Evolutionary conservation across 2,888 invertebrate species (phyloP).

Genomic region (Cantharis rufa): DNA sequence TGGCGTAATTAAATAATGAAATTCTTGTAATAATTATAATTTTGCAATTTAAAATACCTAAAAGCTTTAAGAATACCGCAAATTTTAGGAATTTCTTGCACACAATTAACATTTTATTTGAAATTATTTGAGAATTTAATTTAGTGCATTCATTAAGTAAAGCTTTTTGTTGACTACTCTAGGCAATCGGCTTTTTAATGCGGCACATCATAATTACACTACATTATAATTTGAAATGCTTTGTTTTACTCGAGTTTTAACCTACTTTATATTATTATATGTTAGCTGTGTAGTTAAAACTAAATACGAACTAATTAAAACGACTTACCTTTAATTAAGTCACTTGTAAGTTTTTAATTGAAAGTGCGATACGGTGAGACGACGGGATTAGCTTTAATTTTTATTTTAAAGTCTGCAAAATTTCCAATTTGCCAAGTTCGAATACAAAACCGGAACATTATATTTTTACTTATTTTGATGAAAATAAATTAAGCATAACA

Average conservation of each 20-base stretch:
- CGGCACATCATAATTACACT: not conserved
- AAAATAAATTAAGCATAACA: not conserved
- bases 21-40: not conserved
- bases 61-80: not conserved
- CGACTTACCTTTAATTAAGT: not conserved
- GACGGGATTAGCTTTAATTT: not conserved
- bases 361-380: not conserved
- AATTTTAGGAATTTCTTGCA: not conserved
- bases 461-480: not conserved
- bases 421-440: not conserved
- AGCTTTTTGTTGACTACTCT: not conserved
- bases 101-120: not conserved
- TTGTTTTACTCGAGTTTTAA: not conserved
- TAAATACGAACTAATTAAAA: not conserved
- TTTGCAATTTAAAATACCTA: not conserved
- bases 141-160: not conserved
- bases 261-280: not conserved
- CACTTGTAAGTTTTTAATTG: not conserved
- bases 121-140: not conserved
- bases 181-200: not conserved
- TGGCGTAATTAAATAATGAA: not conserved
- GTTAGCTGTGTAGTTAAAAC: not conserved
- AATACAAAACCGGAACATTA: not conserved
- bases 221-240: not conserved
- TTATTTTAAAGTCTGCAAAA: not conserved